phyloP scores from a whole-genome alignment of 2,113 vertebrate species.

The Manacus vitellinus region DNA sequence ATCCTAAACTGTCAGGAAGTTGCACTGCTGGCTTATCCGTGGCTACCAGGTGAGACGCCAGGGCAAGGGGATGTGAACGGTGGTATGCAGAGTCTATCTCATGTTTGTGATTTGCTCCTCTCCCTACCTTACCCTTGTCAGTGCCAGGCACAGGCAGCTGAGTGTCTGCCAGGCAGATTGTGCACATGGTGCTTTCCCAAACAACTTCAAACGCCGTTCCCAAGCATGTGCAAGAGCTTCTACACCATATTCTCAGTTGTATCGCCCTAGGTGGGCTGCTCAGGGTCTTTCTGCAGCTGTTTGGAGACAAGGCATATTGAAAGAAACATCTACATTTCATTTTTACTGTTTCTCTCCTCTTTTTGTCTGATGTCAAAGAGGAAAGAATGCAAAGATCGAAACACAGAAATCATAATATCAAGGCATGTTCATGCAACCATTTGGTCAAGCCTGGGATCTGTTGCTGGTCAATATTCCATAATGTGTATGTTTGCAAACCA shows the following conservation, averaged over 20 bases:
- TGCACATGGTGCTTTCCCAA: background rate
- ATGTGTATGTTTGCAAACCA: background rate
- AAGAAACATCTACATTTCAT: background rate
- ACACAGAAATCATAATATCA: background rate
- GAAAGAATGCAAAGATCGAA: background rate
- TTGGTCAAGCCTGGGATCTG: background rate
- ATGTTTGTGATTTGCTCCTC: background rate
- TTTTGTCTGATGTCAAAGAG: background rate
- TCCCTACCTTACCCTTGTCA: background rate
- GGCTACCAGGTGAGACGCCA: background rate
- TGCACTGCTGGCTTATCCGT: rapidly evolving
- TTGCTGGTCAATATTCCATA: background rate
- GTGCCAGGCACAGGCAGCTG: background rate
- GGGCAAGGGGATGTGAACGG: rapidly evolving
- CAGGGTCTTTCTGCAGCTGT: background rate
- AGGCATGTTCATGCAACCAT: background rate
- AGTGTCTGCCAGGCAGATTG: background rate
- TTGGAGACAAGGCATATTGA: background rate
- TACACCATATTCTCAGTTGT: background rate
- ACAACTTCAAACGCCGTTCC: background rate
- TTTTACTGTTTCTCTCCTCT: background rate
- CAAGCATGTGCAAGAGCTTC: background rate
- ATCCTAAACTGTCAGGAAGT: background rate
- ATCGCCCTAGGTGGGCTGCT: background rate
- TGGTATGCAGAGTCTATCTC: rapidly evolving